Percentiles rank a stretch among this genome's conserved stretches.
These are phyloP conservation scores for Frankliniella fusca DNA, from an alignment of 2,888 invertebrate genomes.

Conservation along the genomic window DNA sequence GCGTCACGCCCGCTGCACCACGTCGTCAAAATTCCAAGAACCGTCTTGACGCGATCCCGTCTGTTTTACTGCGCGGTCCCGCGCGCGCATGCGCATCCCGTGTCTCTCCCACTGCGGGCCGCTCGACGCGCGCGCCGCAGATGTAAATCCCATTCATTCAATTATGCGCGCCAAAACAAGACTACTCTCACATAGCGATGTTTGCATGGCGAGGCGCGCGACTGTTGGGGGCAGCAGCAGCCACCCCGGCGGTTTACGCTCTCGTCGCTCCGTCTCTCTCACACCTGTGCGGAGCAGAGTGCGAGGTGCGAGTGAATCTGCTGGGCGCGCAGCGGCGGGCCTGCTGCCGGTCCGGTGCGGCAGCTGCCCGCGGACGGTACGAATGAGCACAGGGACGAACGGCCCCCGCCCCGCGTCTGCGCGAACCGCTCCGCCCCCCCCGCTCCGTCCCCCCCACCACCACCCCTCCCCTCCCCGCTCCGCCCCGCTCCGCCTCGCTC, in stretches of 20 bases:
- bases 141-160: too few species aligned
- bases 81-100: too few species aligned
- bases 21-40: conserved; percentile 35
- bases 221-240: not conserved
- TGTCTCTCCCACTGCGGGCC: too few species aligned
- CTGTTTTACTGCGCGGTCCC: not conserved
- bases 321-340: too few species aligned
- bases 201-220: not conserved
- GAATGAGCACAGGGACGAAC: too few species aligned
- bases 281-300: too few species aligned
- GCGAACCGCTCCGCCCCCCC: not conserved
- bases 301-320: too few species aligned
- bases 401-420: not conserved
- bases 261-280: too few species aligned
- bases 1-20: not conserved
- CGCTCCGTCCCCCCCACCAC: not conserved
- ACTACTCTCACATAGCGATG: too few species aligned
- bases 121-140: too few species aligned
- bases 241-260: not conserved
- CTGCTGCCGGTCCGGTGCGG: not conserved
- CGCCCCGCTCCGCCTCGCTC: not conserved
- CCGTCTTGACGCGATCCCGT: conserved; percentile 35
- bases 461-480: not conserved
- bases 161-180: too few species aligned
- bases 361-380: not conserved